These are phyloP conservation scores for Dolichopus griseipennis DNA, from an alignment of 2,888 invertebrate genomes.

Conservation along the genomic window DNA sequence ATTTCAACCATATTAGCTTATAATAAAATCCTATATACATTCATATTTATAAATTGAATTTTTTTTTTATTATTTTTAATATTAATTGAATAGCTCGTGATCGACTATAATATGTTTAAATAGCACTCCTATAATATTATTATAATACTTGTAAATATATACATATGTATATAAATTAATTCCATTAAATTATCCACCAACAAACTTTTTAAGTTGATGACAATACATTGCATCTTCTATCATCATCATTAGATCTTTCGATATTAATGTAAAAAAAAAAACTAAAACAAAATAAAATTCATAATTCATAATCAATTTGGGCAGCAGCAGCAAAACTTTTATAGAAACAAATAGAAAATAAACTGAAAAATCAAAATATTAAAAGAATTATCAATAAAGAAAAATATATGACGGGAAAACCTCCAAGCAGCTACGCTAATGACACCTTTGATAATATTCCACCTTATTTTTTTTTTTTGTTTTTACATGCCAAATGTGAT, in stretches of 20 bases:
- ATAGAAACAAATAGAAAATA: neutral
- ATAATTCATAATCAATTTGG: neutral
- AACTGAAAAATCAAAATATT: neutral
- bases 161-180: too few species aligned
- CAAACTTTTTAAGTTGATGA: neutral
- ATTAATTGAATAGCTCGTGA: neutral
- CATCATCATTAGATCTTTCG: neutral
- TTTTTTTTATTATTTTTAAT: neutral
- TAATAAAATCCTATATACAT: too few species aligned
- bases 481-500: neutral
- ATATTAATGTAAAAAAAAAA: neutral
- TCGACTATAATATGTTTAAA: neutral
- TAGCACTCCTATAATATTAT: neutral
- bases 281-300: neutral
- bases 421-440: neutral
- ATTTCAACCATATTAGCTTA: neutral
- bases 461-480: neutral
- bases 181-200: neutral
- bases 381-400: too few species aligned
- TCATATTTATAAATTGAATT: neutral
- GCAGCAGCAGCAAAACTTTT: neutral
- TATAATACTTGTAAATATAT: neutral
- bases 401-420: neutral
- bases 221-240: constrained; percentile 1
- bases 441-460: neutral